Base-by-base conservation (phyloP, 2,888 invertebrate species). In the Bellardia pandia region DNA sequence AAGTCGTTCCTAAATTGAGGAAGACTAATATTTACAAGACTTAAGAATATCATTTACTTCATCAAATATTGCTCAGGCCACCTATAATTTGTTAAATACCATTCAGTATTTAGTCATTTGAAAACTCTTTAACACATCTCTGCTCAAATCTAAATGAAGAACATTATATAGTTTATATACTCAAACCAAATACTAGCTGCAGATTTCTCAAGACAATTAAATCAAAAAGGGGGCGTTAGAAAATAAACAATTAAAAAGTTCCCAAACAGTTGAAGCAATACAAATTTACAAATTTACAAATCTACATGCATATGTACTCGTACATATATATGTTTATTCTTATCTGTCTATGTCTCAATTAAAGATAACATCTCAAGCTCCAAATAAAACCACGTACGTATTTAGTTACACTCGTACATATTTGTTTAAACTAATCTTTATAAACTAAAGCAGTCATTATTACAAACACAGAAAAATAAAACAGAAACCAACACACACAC, bases 161-260 rank as follows among this genome's bases (percentile, higher is more conserved):
- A 45, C 23, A 23, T 23, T 23, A 58, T 6, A 5, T 30, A 13
- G 16, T 14, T 62, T 37, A 9, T 71, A n/a, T 53, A 53, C 2
- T n/a, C 2, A 53, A 37, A 53, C 53, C 14, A 51, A n/a, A 13
- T 23, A 37, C 56, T 33, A 71, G 3, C 37, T 53, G 53, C 45
- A 77, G 77, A 77, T 86, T 83, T 86, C 86, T 84, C 86, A 84
- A 86, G 86, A 68, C 84, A 80, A 78, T 87, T 78, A 74, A 81
- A 81, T 85, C 64, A 87, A 81, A 81, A 40, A 56, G 23, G 53
- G 80, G 81, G 85, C 77, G 80, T 84, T 79, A 77, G 62, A 81
- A 62, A 69, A 64, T 33, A 68, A 66, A 66, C 13, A 85, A 79
- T 79, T 68, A 85, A 79, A 74, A 66, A 68, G 66, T 64, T 56